These are phyloP conservation scores for Poliocrania exsul DNA, from an alignment of 2,797 vertebrate species.

Conservation along the genomic window DNA sequence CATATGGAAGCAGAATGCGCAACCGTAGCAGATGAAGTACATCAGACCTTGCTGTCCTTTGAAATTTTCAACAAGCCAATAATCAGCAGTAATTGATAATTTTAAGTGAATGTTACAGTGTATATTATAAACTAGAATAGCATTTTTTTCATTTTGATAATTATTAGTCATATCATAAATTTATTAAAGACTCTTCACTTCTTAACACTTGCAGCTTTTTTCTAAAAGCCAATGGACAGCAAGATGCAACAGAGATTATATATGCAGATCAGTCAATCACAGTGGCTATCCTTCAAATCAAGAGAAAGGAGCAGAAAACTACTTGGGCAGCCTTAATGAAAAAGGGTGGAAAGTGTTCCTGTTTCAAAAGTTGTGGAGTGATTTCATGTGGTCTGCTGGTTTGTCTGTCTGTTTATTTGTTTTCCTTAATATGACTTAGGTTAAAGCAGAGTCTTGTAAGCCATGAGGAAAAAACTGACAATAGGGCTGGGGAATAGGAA, in stretches of 20 bases:
- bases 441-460: not conserved
- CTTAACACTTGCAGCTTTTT: not conserved
- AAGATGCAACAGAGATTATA: not conserved
- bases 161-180: not conserved
- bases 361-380: not conserved
- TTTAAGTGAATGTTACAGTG: not conserved
- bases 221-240: not conserved
- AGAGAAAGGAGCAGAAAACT: not conserved
- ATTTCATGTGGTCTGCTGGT: fast-evolving
- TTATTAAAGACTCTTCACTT: not conserved
- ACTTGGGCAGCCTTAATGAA: not conserved
- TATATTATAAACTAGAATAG: not conserved
- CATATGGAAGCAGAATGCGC: constrained; percentile 13
- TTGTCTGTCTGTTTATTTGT: not conserved
- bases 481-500: not conserved
- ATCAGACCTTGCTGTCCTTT: not conserved
- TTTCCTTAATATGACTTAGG: not conserved
- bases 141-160: not conserved
- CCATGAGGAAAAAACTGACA: not conserved
- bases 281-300: not conserved
- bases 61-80: constrained; percentile 29
- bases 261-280: not conserved
- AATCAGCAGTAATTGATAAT: constrained; percentile 11
- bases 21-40: not conserved
- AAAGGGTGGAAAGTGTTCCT: not conserved